Conservation (phyloP, 2,888 invertebrate species). For the Perizoma affinitatum region DNA sequence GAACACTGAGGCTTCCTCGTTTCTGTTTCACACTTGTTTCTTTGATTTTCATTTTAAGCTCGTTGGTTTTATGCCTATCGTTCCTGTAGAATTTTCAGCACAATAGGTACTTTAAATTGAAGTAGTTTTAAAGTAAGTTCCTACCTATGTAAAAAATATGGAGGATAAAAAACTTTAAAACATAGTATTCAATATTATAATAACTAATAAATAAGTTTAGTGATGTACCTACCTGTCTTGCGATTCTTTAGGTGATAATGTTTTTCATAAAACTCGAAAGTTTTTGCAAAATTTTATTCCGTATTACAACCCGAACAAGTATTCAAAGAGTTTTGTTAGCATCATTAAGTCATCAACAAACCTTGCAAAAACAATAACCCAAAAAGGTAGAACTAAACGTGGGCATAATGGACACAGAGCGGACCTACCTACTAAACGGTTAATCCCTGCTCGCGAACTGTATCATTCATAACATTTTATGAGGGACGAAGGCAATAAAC, state of each 20-base stretch:
- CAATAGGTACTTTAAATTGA: no score
- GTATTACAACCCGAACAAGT: no score
- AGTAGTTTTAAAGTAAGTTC: no score
- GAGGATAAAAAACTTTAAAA: no score
- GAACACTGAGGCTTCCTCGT: slow-evolving; percentile 60
- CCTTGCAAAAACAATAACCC: slow-evolving; percentile 33
- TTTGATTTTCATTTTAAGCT: slow-evolving; percentile 35
- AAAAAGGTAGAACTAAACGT: slow-evolving; percentile 33
- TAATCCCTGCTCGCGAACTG: slow-evolving; percentile 62
- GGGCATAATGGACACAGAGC: slow-evolving; percentile 51
- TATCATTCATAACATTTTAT: slow-evolving; percentile 73
- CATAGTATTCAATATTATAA: no score
- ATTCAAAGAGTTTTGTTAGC: slow-evolving; percentile 16
- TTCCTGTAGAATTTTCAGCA: no score
- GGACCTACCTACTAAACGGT: slow-evolving; percentile 60
- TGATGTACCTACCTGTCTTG: no score
- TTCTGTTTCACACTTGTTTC: slow-evolving; percentile 57
- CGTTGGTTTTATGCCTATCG: slow-evolving; percentile 5
- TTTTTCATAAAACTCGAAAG: no score
- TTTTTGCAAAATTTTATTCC: no score
- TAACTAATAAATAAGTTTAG: no score
- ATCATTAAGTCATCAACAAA: slow-evolving; percentile 27
- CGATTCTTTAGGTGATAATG: no score
- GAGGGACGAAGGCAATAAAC: slow-evolving; percentile 64
- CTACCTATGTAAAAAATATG: no score